Evolutionary conservation across 1,140 invertebrate species (phyloP).

Genomic region (Drosophila navojoa): DNA sequence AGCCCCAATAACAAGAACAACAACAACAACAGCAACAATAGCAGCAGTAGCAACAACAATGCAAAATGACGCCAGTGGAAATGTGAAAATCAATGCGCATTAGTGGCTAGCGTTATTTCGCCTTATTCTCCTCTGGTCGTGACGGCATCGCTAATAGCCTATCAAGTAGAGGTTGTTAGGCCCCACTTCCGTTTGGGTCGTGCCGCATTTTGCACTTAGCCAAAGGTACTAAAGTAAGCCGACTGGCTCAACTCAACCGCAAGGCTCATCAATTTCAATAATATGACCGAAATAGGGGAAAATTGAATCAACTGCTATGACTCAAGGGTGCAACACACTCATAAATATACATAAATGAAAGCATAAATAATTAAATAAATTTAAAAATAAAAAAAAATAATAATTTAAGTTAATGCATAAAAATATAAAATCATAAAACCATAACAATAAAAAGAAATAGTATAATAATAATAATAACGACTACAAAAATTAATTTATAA

Average conservation of each 20-base stretch:
- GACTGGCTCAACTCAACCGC: constrained; percentile 18
- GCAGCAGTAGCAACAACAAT: constrained; percentile 45
- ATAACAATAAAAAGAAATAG: too few species aligned
- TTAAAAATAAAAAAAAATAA: too few species aligned
- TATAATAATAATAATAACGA: too few species aligned
- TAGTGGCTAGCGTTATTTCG: constrained; percentile 72
- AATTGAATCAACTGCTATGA: constrained; percentile 30
- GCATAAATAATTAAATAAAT: not conserved
- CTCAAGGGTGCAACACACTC: not conserved
- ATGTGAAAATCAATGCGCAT: constrained; percentile 79
- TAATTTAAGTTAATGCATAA: too few species aligned
- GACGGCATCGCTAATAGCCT: constrained; percentile 50
- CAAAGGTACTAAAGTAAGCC: constrained; percentile 18
- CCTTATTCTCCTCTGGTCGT: constrained; percentile 34
- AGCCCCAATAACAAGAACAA: too few species aligned
- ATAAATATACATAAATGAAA: too few species aligned
- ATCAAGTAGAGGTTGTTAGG: constrained; percentile 30
- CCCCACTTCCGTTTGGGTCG: not conserved
- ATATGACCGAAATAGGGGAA: constrained; percentile 27
- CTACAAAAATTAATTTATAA: too few species aligned
- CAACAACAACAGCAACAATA: not conserved
- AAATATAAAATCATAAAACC: too few species aligned
- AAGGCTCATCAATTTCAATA: constrained; percentile 51
- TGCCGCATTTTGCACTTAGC: constrained; percentile 48
- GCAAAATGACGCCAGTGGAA: constrained; percentile 69